Percentiles rank a stretch among this genome's conserved stretches.
These are phyloP conservation scores for Sycophila texana DNA, from an alignment of 2,888 invertebrate species.

Conservation along the genomic window DNA sequence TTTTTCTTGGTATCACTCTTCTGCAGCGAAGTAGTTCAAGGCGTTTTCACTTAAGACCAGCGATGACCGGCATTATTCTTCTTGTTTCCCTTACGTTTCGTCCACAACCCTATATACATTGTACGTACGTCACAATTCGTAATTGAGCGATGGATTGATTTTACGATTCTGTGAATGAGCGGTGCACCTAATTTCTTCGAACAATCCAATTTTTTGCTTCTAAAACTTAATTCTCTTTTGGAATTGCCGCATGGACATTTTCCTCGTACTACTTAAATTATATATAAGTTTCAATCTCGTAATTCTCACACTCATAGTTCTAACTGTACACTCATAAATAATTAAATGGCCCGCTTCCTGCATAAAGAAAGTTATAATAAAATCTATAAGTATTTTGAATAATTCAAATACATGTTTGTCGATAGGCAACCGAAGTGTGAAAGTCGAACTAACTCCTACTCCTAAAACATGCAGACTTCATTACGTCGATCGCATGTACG, in stretches of 20 bases:
- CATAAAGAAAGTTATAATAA: too few relatives aligned
- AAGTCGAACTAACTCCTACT: too few relatives aligned
- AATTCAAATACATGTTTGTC: too few relatives aligned
- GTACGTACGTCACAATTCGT: neutral
- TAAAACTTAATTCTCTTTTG: too few relatives aligned
- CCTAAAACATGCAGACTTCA: too few relatives aligned
- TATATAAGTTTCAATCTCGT: neutral
- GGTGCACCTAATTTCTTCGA: constrained; percentile 52
- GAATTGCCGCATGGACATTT: neutral
- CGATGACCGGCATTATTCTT: constrained; percentile 3
- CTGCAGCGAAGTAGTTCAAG: constrained; percentile 10
- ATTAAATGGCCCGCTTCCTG: too few relatives aligned
- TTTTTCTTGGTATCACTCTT: constrained; percentile 8
- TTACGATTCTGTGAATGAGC: constrained; percentile 53
- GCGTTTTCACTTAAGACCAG: constrained; percentile 15
- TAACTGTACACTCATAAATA: too few relatives aligned
- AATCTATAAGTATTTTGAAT: too few relatives aligned
- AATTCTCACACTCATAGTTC: neutral
- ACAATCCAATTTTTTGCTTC: constrained; percentile 47
- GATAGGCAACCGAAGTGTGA: too few relatives aligned
- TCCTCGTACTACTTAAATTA: neutral
- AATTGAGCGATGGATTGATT: constrained; percentile 53
- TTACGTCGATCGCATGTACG: too few relatives aligned
- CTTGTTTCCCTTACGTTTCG: constrained; percentile 15
- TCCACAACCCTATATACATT: neutral